These are phyloP conservation scores for Drosophila multiciliata DNA, from an alignment of 2,888 invertebrate species.

Conservation along the genomic window DNA sequence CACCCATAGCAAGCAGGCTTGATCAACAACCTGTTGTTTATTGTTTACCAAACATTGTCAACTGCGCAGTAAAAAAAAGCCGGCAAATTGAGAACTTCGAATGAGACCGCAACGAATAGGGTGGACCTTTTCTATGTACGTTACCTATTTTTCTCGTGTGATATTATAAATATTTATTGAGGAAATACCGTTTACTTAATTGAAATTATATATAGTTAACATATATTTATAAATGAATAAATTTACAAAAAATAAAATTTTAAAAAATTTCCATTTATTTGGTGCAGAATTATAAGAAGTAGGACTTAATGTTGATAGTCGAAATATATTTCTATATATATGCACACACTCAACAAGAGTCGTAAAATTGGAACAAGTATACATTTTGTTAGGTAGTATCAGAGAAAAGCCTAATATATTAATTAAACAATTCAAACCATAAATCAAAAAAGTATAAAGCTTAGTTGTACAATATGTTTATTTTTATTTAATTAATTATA, in stretches of 20 bases:
- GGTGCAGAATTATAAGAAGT: no score
- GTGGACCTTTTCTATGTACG: conserved; percentile 49
- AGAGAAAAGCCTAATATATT: neutral
- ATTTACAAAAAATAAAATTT: no score
- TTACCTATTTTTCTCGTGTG: neutral
- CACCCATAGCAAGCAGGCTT: conserved; percentile 43
- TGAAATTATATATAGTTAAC: neutral
- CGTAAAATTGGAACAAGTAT: neutral
- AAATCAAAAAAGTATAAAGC: neutral
- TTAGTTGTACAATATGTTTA: neutral
- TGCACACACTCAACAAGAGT: neutral
- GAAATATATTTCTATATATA: neutral
- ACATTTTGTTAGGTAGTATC: neutral
- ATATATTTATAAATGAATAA: neutral
- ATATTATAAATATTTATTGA: neutral
- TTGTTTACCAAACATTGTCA: conserved; percentile 71
- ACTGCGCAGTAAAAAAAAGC: conserved; percentile 59
- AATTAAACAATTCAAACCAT: neutral
- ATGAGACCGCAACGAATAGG: conserved; percentile 23
- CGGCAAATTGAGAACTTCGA: conserved; percentile 48
- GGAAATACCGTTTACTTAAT: neutral
- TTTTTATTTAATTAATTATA: conserved; percentile 18
- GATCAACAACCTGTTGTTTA: conserved; percentile 47
- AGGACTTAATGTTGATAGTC: neutral
- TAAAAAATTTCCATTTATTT: no score